Conservation (phyloP, 1,140 invertebrate species). For the Drosophila sp. region DNA sequence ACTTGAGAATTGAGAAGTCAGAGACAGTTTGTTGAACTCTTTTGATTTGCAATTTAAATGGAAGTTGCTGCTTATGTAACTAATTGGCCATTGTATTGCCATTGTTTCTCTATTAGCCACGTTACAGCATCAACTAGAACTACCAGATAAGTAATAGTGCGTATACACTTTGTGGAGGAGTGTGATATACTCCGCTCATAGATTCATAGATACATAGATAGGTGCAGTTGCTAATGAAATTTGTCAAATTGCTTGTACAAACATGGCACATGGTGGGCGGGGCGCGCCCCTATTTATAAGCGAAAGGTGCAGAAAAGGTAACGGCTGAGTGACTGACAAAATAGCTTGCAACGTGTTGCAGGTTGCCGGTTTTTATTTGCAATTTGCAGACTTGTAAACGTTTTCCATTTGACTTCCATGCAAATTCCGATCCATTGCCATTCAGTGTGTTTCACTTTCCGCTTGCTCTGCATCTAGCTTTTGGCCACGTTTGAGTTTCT, state of each 20-base stretch:
- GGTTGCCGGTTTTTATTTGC: too few species aligned
- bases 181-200: not conserved
- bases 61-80: slow-evolving; percentile 35
- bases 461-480: slow-evolving; percentile 31
- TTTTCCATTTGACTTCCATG: slow-evolving; percentile 67
- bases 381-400: slow-evolving; percentile 26
- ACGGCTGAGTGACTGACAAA: slow-evolving; percentile 62
- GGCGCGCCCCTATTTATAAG: slow-evolving; percentile 27
- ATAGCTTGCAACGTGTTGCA: slow-evolving; percentile 27
- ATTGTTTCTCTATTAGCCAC: not conserved
- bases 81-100: slow-evolving; percentile 38
- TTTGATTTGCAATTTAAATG: slow-evolving; percentile 72
- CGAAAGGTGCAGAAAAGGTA: slow-evolving; percentile 75
- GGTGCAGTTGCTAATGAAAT: slow-evolving; percentile 72
- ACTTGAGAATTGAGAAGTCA: slow-evolving; percentile 1
- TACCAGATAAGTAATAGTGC: not conserved
- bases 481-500: slow-evolving; percentile 39
- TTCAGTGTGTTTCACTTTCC: slow-evolving; percentile 18
- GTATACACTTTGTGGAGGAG: slow-evolving; percentile 31
- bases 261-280: slow-evolving; percentile 38
- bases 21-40: slow-evolving; percentile 65
- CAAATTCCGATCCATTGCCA: slow-evolving; percentile 58
- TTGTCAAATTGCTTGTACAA: slow-evolving; percentile 70
- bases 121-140: slow-evolving; percentile 4
- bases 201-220: slow-evolving; percentile 21